phyloP scores from a whole-genome alignment of 2,888 invertebrate species.

The Trimorus sp. region DNA sequence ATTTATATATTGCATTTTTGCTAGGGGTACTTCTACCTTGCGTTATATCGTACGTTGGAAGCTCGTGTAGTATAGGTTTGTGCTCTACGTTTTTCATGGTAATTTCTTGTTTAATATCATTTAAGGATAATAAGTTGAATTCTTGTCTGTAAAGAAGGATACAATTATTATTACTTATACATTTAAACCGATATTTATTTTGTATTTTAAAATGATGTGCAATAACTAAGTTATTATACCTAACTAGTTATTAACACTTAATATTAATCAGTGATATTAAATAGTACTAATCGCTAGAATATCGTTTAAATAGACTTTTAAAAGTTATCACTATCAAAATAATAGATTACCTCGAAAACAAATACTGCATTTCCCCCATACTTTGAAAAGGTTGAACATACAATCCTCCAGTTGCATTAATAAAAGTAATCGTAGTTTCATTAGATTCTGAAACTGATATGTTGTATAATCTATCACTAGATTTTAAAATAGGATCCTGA shows the following conservation, averaged over 20 bases:
- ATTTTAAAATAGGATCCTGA: conserved; percentile 80
- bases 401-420: conserved; percentile 80
- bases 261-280: too few species aligned
- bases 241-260: too few species aligned
- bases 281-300: too few species aligned
- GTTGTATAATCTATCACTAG: conserved; percentile 80
- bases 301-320: too few species aligned
- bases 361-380: conserved; percentile 80
- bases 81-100: conserved; percentile 67
- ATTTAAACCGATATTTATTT: too few species aligned
- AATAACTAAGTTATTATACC: too few species aligned
- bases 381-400: conserved; percentile 81
- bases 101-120: conserved; percentile 68
- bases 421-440: conserved; percentile 72
- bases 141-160: conserved; percentile 70
- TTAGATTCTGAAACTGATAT: conserved; percentile 70
- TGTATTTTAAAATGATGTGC: too few species aligned
- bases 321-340: too few species aligned
- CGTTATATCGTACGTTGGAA: conserved; percentile 76
- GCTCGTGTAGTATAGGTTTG: conserved; percentile 74
- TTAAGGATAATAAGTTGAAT: conserved; percentile 72
- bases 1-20: conserved; percentile 73
- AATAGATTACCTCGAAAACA: conserved; percentile 73
- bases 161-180: too few species aligned
- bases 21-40: conserved; percentile 75